Evolutionary conservation across 2,888 invertebrate genomes (phyloP), one percentile per base, ranked within the genome.

Genomic region (Meta bourneti): DNA sequence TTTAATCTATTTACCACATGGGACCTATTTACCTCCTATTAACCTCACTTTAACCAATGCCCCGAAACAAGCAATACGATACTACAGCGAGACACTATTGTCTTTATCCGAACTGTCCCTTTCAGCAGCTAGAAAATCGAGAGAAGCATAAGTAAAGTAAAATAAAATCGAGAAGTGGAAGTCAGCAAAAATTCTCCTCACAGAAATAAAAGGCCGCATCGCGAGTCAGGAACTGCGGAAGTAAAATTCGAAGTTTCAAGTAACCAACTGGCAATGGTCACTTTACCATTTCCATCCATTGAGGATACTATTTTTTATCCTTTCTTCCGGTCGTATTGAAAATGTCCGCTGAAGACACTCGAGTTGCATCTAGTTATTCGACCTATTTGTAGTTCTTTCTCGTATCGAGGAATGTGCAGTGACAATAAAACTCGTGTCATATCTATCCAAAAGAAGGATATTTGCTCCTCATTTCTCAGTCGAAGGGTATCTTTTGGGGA

Each of bases 161-260:
- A 34, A 19, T 9, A 71, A n/a, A 72, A 82, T 5, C 19, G 19
- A 71, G 11, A 19, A 51, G 49, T 11, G 20, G 34, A 74, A 74
- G 74, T 83, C 83, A 83, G 74, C 83, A 52, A 74, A 69, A 34
- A 74, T 83, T 83, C 72, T 74, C 72, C 52, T 51, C 52, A 20
- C 20, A 52, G 72, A 54, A 52, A 83, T 83, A 79, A 79, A 79
- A 54, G 20, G 52, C 7, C 16, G 54, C 74, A 51, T 72, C 72
- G 34, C 48, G 75, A 74, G 51, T n/a, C 69, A n/a, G 70, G 75
- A 89, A 89, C 69, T 89, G 70, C 89, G 74, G 74, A 84, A 90
- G 84, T 84, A 84, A 84, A 84, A 90, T 90, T 90, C 74, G 69
- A 72, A 90, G 84, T 90, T 84, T 90, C 84, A 80, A 84, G 80